Conservation (phyloP, 2,888 invertebrate species). For the Dexiosoma caninum region DNA sequence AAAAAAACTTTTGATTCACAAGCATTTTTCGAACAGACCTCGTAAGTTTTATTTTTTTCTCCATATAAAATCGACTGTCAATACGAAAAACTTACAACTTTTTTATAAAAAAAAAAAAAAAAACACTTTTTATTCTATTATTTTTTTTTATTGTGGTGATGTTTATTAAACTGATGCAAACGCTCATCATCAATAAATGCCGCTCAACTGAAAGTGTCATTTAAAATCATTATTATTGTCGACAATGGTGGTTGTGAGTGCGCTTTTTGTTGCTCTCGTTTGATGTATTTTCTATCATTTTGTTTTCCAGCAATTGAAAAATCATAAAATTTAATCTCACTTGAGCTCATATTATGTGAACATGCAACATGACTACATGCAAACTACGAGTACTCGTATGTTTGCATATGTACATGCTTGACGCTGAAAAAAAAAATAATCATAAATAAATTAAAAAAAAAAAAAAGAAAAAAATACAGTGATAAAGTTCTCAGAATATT, state of each 20-base stretch:
- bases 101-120: too few species aligned
- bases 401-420: neutral
- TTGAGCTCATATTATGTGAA: too few species aligned
- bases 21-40: too few species aligned
- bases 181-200: conserved; percentile 29
- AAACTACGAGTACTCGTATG: too few species aligned
- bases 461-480: too few species aligned
- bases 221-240: conserved; percentile 43
- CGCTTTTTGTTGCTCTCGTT: conserved; percentile 32
- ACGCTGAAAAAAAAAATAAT: neutral
- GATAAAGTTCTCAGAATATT: too few species aligned
- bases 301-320: conserved; percentile 45
- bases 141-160: neutral
- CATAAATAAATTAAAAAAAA: too few species aligned
- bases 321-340: conserved; percentile 54
- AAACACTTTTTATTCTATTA: neutral
- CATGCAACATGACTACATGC: neutral
- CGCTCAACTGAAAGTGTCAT: conserved; percentile 44
- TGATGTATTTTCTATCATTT: conserved; percentile 25
- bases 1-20: too few species aligned
- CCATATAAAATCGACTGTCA: neutral
- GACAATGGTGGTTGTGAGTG: conserved; percentile 40
- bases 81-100: neutral
- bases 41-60: too few species aligned
- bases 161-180: conserved; percentile 24